Conservation (phyloP, 2,113 vertebrate species). For the Anguilla japonica region DNA sequence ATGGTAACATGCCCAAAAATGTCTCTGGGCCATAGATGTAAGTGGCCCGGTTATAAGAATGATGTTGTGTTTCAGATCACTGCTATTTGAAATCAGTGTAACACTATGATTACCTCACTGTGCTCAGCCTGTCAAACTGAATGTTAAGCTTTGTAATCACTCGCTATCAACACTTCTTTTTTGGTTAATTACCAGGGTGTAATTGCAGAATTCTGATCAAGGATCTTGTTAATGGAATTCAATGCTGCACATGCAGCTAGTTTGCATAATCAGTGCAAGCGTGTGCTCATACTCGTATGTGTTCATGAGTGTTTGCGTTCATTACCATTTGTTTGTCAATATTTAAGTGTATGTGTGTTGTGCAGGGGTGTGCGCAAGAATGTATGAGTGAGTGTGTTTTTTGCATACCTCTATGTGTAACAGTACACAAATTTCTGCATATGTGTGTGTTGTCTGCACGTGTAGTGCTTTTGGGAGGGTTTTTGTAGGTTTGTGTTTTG, state of each 20-base stretch:
- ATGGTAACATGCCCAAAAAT: no score
- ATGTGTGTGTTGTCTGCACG: no score
- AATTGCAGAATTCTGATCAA: neutral
- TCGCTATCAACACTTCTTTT: neutral
- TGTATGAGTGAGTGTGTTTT: neutral
- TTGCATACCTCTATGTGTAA: no score
- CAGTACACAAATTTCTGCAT: no score
- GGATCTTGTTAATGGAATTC: neutral
- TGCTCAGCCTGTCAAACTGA: slow-evolving; percentile 13
- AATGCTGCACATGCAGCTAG: neutral
- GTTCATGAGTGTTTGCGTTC: neutral
- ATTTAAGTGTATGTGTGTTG: slow-evolving; percentile 22
- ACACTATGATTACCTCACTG: neutral
- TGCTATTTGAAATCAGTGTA: neutral
- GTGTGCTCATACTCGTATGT: slow-evolving; percentile 1
- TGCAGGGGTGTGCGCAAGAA: neutral
- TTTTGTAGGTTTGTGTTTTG: slow-evolving; percentile 8
- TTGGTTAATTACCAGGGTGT: neutral
- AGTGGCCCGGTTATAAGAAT: neutral
- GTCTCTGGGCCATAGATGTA: neutral
- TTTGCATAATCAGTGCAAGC: neutral
- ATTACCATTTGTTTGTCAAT: slow-evolving; percentile 1
- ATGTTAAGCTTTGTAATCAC: neutral
- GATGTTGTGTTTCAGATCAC: neutral
- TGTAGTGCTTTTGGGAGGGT: no score